Evolutionary conservation across 2,113 vertebrate species (phyloP).

Genomic region (Panthera uncia): DNA sequence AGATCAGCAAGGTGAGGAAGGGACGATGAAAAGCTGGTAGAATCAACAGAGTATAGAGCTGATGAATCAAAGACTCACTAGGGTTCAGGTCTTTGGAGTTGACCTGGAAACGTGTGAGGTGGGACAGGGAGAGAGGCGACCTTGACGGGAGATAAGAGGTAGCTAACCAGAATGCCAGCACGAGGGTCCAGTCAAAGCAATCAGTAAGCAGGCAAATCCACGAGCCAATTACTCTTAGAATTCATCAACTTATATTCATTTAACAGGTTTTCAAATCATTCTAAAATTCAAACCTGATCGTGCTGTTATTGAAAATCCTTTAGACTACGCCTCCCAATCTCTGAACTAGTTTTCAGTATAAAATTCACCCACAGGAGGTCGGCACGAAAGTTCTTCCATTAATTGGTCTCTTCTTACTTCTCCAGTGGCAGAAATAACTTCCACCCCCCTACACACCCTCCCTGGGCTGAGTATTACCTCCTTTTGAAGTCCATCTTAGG

Average conservation of each 20-base stretch:
- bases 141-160: background rate
- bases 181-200: background rate
- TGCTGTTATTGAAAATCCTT: background rate
- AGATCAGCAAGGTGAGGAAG: background rate
- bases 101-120: background rate
- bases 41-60: background rate
- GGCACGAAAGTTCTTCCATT: background rate
- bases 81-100: background rate
- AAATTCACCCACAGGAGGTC: background rate
- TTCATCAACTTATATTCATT: background rate
- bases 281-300: background rate
- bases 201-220: background rate
- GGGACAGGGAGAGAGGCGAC: background rate
- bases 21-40: background rate
- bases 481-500: background rate
- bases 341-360: background rate
- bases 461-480: background rate
- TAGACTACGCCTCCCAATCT: background rate
- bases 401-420: background rate
- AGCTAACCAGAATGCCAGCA: background rate
- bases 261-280: background rate
- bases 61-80: background rate
- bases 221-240: background rate
- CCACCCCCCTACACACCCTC: background rate
- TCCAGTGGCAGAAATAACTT: background rate